Evolutionary conservation across 2,113 vertebrate genomes (phyloP), one percentile per base, ranked within the genome.

Genomic region (Amazona guildingii): DNA sequence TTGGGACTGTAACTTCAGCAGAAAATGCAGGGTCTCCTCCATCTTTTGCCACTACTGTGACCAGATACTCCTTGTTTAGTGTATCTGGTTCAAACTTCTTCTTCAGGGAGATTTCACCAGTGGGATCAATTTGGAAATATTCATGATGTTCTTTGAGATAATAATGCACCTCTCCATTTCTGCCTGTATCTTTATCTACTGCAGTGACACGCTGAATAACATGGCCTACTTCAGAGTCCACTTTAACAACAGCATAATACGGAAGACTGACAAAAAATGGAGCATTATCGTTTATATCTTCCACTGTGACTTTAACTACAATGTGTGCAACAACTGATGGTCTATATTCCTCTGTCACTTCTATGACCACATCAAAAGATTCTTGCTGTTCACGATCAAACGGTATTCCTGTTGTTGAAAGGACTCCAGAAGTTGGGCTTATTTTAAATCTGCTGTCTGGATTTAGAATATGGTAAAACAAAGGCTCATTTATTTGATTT

Each of bases 201-300:
- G 99, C 99, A 6, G 98, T 98, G 24, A 99, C 99, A 25, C 81
- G 97, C 23, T 98, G 98, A 89, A 99, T 98, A 46, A 99, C 64
- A 3, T 99, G 98, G 63, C 99, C 99, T 52, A 97, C 98, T 68
- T 98, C 98, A 3, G 99, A 97, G 12, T 99, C 99, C 92, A 99
- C 98, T 95, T 99, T 99, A 46, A 99, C 98, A 10, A 98, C 96
- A 14, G 99, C 99, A 4, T 99, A 99, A 97, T 99, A 99, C 0
- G 99, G 99, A 89, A 99, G 98, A 95, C 98, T 99, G 83, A 99
- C 98, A 94, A 99, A 99, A 97, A 99, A 97, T 0, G 99, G 99
- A 12, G 96, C 95, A 4, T 99, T 99, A 96, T 99, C 99, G 43
- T 99, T 99, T 63, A 98, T 92, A 64, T 99, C 99, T 91, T 99